Evolutionary conservation across 2,113 vertebrate species (phyloP).

Genomic region (Entelurus aequoreus): DNA sequence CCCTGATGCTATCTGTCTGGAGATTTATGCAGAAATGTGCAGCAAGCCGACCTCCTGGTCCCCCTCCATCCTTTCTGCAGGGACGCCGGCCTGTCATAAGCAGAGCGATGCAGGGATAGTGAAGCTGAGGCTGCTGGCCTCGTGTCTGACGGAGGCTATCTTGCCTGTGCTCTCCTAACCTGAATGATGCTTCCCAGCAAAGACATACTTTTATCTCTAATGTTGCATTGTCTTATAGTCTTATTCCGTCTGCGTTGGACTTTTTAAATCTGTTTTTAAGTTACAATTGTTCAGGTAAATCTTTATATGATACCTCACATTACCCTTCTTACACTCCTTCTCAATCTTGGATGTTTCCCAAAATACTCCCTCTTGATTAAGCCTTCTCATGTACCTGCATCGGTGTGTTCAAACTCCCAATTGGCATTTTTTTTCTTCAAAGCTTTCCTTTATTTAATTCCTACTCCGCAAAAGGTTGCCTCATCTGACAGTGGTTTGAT

Average conservation of each 20-base stretch:
- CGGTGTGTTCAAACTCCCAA: conserved; percentile 58
- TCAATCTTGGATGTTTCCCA: conserved; percentile 62
- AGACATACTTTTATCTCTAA: conserved; percentile 25
- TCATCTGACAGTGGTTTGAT: conserved; percentile 59
- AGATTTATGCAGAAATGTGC: conserved; percentile 73
- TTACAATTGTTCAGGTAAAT: conserved; percentile 55
- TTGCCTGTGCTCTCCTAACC: conserved; percentile 53
- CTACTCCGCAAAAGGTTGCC: conserved; percentile 40
- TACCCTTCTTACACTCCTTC: conserved; percentile 52
- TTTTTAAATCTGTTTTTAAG: conserved; percentile 19
- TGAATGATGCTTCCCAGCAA: conserved; percentile 42
- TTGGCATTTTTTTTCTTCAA: conserved; percentile 52
- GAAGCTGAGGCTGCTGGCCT: conserved; percentile 56
- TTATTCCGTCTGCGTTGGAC: conserved; percentile 14
- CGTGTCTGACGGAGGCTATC: conserved; percentile 56
- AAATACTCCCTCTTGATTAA: conserved; percentile 67
- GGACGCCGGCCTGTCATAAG: conserved; percentile 63
- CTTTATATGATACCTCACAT: conserved; percentile 55
- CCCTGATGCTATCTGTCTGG: conserved; percentile 69
- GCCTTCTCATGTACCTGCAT: conserved; percentile 64
- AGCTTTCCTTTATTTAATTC: conserved; percentile 54
- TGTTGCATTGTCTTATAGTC: neutral
- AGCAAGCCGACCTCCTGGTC: conserved; percentile 61
- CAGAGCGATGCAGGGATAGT: conserved; percentile 65
- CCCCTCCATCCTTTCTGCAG: conserved; percentile 65